Evolutionary conservation across 2,888 invertebrate species (phyloP), one percentile per base, ranked within the genome.

Genomic region (Amphipyra tragopoginis): DNA sequence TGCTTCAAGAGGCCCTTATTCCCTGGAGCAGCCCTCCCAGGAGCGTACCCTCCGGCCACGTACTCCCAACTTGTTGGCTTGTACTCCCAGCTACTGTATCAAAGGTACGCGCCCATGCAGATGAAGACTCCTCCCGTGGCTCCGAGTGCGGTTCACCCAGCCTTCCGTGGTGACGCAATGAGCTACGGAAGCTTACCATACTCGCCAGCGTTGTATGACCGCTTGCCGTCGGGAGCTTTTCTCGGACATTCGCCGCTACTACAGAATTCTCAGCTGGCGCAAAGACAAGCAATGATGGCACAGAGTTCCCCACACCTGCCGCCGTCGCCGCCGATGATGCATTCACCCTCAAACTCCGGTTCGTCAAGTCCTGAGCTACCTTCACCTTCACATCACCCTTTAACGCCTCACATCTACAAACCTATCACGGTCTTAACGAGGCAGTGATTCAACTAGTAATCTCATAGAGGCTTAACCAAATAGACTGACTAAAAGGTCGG

Each of bases 1-100:
- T 98, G 98, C 43, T 98, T 98, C 91, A 98, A 98, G 92, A 95
- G 98, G 60, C 96, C 97, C 2, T 92, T 96, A 45, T 95, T 97
- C 67, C 96, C 97, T 0, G 93, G 92, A 0, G 96, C 96, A 0
- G 94, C 96, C 8, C 93, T 96, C 48, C 94, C 96, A 47, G 95
- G 95, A 15, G 93, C 96, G 11, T 95, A 96, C 68, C 96, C 96
- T 0, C 95, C 95, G 13, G 92, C 95, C 5, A 94, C 95, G 0
- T 96, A 95, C 82, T 95, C 96, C 0, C 95, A 96, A 38, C 90
- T 96, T 7, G 94, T 96, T 62, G 94, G 95, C 0, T 84, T 96
- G 2, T 96, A 96, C 86, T 95, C 96, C 0, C 94, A 97, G 51
- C 96, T 97, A 55, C 92, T 97, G 81, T 97, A 97, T 83, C 95